A percentile compares a stretch with the other conserved stretches of the same genome.
Evolutionary conservation across 2,113 vertebrate species (phyloP).

Genomic region (Actenoides hombroni): DNA sequence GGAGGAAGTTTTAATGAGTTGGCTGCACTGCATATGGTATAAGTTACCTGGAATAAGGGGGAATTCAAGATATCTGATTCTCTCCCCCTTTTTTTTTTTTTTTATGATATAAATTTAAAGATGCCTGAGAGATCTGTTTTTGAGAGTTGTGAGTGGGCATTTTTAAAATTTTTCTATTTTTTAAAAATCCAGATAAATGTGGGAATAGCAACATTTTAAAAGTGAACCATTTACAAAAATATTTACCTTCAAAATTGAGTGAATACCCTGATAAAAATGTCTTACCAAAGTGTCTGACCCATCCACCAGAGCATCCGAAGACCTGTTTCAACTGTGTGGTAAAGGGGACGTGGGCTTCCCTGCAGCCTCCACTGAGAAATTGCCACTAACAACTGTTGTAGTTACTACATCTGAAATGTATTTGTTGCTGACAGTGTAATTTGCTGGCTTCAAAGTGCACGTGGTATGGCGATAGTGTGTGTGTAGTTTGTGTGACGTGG

Average conservation of each 20-base stretch:
- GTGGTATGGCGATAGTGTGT: neutral
- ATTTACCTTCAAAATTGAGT: neutral
- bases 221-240: neutral
- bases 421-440: conserved; percentile 9
- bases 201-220: neutral
- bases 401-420: neutral
- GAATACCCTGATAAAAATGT: neutral
- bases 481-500: neutral
- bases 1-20: neutral
- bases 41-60: neutral
- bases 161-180: neutral
- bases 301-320: neutral
- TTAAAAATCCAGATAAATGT: neutral
- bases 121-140: neutral
- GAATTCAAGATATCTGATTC: neutral
- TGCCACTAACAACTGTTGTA: neutral
- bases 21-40: neutral
- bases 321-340: neutral
- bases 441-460: neutral
- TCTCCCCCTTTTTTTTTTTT: neutral
- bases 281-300: neutral
- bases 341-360: neutral
- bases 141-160: neutral
- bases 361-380: neutral
- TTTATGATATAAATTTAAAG: neutral